A percentile compares a stretch with the other conserved stretches of the same genome.
These are phyloP conservation scores for Gymnothorax reevesii DNA, from an alignment of 2,797 vertebrate genomes.

Conservation along the genomic window DNA sequence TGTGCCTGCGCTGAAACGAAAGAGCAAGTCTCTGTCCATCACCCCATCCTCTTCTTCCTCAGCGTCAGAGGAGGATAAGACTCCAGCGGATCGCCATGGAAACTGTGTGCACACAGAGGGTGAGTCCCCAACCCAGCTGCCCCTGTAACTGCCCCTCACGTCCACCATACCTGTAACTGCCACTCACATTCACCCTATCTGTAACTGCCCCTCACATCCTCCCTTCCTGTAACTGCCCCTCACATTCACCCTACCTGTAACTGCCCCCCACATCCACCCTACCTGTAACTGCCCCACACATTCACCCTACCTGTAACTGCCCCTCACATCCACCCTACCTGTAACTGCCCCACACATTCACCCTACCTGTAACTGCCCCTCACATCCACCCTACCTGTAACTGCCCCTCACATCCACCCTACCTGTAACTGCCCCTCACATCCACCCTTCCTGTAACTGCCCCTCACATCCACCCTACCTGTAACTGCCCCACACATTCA, in stretches of 20 bases:
- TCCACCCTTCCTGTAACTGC: neutral
- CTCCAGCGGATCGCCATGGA: conserved; percentile 44
- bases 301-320: neutral
- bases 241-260: neutral
- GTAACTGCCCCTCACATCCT: neutral
- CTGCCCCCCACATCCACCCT: too few relatives aligned
- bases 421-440: neutral
- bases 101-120: conserved; percentile 58
- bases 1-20: conserved; percentile 81
- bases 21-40: conserved; percentile 74
- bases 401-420: neutral
- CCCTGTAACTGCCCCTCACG: neutral
- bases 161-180: neutral
- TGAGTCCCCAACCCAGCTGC: conserved; percentile 38
- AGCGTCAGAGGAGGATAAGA: conserved; percentile 73
- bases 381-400: neutral
- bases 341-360: neutral
- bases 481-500: neutral
- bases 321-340: neutral
- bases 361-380: neutral
- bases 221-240: neutral
- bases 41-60: conserved; percentile 78
- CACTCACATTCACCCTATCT: neutral
- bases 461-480: too few relatives aligned
- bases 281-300: neutral